phyloP scores from a whole-genome alignment of 1,140 invertebrate genomes.

The Scylla paramamosain region DNA sequence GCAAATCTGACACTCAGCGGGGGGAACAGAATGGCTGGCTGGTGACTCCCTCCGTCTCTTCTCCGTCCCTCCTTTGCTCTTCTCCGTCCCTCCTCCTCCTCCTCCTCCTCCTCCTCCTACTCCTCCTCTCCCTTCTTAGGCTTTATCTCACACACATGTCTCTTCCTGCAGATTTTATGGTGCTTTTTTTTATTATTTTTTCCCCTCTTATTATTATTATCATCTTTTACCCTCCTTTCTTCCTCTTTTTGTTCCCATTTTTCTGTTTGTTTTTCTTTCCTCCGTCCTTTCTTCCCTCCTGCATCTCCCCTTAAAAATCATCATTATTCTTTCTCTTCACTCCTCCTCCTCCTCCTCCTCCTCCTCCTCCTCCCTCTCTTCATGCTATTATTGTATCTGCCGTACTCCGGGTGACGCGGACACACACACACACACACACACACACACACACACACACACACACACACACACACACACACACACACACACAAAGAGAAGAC shows the following conservation, averaged over 20 bases:
- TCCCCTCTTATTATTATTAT: background rate
- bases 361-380: background rate
- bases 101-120: too few species aligned
- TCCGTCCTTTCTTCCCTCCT: background rate
- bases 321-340: background rate
- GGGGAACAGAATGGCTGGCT: background rate
- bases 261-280: background rate
- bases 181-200: background rate
- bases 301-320: background rate
- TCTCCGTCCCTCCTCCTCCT: too few species aligned
- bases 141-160: conserved; percentile 11
- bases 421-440: conserved; percentile 11
- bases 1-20: background rate
- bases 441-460: conserved; percentile 18
- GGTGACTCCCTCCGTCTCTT: background rate
- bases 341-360: background rate
- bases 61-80: too few species aligned
- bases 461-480: conserved; percentile 20
- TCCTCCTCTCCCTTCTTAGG: background rate
- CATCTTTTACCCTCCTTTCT: background rate
- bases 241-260: background rate
- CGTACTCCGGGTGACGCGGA: background rate
- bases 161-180: background rate
- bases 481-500: background rate
- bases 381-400: background rate